phyloP scores from a whole-genome alignment of 2,888 invertebrate genomes.

The Augiades crinisus region DNA sequence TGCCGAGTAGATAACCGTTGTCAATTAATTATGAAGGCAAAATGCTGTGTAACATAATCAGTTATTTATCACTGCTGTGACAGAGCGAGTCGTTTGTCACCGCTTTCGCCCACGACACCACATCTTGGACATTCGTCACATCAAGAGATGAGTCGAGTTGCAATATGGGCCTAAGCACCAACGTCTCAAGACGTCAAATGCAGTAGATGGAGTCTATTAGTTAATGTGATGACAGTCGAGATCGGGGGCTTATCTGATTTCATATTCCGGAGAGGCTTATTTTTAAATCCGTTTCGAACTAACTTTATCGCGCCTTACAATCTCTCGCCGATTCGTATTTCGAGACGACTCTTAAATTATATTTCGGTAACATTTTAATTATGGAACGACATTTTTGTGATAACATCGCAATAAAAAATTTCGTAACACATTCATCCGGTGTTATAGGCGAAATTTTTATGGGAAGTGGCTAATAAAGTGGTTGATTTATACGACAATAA shows the following conservation, averaged over 20 bases:
- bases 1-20: conserved; percentile 61
- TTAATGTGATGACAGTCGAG: conserved; percentile 68
- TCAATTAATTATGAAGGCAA: conserved; percentile 76
- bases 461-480: conserved; percentile 26
- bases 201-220: conserved; percentile 49
- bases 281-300: conserved; percentile 54
- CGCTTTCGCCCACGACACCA: conserved; percentile 70
- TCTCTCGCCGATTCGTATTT: conserved; percentile 38
- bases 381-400: conserved; percentile 30
- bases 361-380: conserved; percentile 29
- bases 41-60: conserved; percentile 77
- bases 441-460: conserved; percentile 15
- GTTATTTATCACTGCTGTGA: conserved; percentile 78
- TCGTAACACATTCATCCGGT: conserved; percentile 7
- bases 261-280: conserved; percentile 63
- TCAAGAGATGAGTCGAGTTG: conserved; percentile 33
- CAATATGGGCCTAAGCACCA: conserved; percentile 54
- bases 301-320: conserved; percentile 36
- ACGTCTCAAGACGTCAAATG: conserved; percentile 49
- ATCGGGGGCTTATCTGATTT: conserved; percentile 70
- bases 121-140: conserved; percentile 68
- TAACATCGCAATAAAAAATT: conserved; percentile 24
- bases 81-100: conserved; percentile 75
- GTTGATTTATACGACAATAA: conserved; percentile 25
- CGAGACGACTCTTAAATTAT: conserved; percentile 20